Base-by-base conservation (phyloP, 2,888 invertebrate genomes). In the Cephus sareptanus region DNA sequence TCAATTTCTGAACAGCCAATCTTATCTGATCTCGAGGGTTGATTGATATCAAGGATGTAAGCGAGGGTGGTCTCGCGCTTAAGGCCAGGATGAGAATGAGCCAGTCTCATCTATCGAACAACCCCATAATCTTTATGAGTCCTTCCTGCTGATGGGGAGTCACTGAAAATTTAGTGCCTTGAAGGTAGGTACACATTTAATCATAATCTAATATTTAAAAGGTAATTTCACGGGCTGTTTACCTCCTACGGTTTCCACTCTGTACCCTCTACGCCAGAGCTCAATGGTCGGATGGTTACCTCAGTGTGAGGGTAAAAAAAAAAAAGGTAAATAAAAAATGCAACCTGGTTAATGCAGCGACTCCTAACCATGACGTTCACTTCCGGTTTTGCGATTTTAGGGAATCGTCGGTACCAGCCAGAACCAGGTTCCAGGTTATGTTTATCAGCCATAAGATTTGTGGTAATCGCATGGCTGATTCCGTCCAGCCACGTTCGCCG, bases 181-280 rank as follows among this genome's bases (percentile, higher is more conserved):
- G 78, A 81, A 89, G 87, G 87, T 87, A 87, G 88, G 90, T 89
- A 90, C 90, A 90, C 90, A 90, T 91, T 91, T 90, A 91, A 91
- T 91, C 90, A 90, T 91, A 91, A 91, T 91, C 90, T 91, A 91
- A 91, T 91, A 91, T 91, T 91, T 91, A 91, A 91, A 90, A 91
- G 90, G 91, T 91, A 91, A 91, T 91, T 91, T 91, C 91, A 91
- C 90, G 91, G 91, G 87, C 88, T 91, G 91, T 91, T 91, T 91
- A 89, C 90, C 83, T 85, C 89, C 82, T 84, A 84, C 86, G 79
- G 83, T 83, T 71, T 40, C 12, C 31, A 71, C 69, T 56, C 23
- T 56, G 23, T 56, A 23, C 56, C 23, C 56, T 23, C 56, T 23
- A 23, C 23, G 23, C 56, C 56, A 23, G 23, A 23, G 56, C 56